Evolutionary conservation across 2,113 vertebrate genomes (phyloP).

Genomic region (Naja naja): DNA sequence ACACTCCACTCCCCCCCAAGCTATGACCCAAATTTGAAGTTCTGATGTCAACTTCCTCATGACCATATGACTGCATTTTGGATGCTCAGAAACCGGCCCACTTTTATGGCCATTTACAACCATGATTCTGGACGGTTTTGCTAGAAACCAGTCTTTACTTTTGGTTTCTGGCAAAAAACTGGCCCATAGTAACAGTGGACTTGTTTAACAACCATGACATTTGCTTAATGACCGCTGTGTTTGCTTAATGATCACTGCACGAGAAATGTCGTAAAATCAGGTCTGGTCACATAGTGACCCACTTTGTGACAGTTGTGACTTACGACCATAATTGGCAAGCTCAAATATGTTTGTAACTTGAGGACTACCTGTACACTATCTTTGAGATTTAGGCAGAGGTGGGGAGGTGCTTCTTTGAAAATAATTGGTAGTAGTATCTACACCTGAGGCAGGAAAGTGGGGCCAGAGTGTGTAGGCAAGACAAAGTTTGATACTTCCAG

Average conservation of each 20-base stretch:
- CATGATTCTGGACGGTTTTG: not conserved
- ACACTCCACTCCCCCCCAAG: not conserved
- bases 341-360: not conserved
- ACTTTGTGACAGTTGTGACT: not conserved
- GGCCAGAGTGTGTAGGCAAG: not conserved
- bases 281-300: not conserved
- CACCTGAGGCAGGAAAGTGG: not conserved
- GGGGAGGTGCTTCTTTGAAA: not conserved
- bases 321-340: not conserved
- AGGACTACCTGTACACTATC: not conserved
- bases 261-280: not conserved
- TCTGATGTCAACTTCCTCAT: not conserved
- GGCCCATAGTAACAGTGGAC: not conserved
- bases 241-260: not conserved
- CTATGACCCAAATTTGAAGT: not conserved
- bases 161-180: not conserved
- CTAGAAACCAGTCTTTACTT: not conserved
- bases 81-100: not conserved
- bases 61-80: not conserved
- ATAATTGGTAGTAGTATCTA: not conserved
- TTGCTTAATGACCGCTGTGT: not conserved
- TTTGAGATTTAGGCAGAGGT: not conserved
- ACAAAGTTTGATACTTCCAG: not conserved
- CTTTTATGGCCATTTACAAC: not conserved
- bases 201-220: not conserved